Conservation (phyloP, 2,888 invertebrate species). For the Sinopyrophorus schimmeli region DNA sequence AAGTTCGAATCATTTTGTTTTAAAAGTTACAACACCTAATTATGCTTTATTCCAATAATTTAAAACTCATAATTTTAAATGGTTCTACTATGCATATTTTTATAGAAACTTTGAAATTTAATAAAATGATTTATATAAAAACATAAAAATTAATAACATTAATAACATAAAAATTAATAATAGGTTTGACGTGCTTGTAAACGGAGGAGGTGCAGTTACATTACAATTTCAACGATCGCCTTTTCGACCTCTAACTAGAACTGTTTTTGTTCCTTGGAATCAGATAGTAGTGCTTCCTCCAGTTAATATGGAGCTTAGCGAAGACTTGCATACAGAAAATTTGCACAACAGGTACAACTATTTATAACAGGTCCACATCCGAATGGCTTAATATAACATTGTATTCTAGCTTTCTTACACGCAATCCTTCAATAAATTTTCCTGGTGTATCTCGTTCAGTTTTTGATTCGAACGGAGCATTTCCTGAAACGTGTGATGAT, state of each 20-base stretch:
- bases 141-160: no score
- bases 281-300: conserved; percentile 92
- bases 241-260: conserved; percentile 84
- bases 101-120: no score
- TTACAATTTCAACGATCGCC: conserved; percentile 95
- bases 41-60: no score
- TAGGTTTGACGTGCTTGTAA: conserved; percentile 98
- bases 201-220: conserved; percentile 97
- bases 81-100: no score
- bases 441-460: conserved; percentile 61
- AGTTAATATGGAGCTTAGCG: conserved; percentile 83
- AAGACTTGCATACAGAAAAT: conserved; percentile 58
- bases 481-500: conserved; percentile 74
- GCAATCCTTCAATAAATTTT: conserved; percentile 58
- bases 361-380: no score
- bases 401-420: conserved; percentile 44
- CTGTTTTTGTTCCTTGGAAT: conserved; percentile 97
- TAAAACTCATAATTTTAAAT: no score
- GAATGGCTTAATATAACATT: no score
- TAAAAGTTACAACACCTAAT: no score
- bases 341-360: conserved; percentile 43
- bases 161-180: no score
- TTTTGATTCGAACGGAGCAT: conserved; percentile 56
- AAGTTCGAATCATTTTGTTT: no score
- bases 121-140: no score